A percentile compares a stretch with the other conserved stretches of the same genome.
These are phyloP conservation scores for Artemia sinica DNA, from an alignment of 2,888 invertebrate species.

Conservation along the genomic window DNA sequence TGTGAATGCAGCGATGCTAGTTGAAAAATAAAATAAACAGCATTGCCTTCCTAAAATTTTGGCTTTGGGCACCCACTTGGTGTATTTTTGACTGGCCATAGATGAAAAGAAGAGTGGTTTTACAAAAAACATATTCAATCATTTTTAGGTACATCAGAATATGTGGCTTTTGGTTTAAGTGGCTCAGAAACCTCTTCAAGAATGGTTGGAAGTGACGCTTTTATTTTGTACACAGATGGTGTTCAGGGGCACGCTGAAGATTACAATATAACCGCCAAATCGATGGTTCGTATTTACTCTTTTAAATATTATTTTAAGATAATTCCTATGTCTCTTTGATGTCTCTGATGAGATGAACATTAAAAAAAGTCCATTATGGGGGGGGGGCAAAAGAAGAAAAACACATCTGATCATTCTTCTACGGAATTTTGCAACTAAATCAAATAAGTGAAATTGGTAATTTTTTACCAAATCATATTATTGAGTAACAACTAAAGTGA, in stretches of 20 bases:
- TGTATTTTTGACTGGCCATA: background rate
- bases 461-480: too few relatives aligned
- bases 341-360: background rate
- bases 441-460: too few relatives aligned
- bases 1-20: too few relatives aligned
- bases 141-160: conserved; percentile 47
- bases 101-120: background rate
- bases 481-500: too few relatives aligned
- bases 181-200: conserved; percentile 49
- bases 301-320: background rate
- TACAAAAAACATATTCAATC: background rate
- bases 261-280: conserved; percentile 64
- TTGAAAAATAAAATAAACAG: too few relatives aligned
- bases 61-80: too few relatives aligned
- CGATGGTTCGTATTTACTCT: conserved; percentile 43
- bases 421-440: too few relatives aligned
- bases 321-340: background rate
- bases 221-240: conserved; percentile 53
- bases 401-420: too few relatives aligned
- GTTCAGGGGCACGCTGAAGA: conserved; percentile 56
- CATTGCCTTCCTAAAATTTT: too few relatives aligned
- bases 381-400: too few relatives aligned
- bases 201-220: conserved; percentile 72
- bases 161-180: conserved; percentile 75
- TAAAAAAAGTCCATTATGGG: background rate